Evolutionary conservation across 2,888 invertebrate species (phyloP).

Genomic region (Eledone cirrhosa): DNA sequence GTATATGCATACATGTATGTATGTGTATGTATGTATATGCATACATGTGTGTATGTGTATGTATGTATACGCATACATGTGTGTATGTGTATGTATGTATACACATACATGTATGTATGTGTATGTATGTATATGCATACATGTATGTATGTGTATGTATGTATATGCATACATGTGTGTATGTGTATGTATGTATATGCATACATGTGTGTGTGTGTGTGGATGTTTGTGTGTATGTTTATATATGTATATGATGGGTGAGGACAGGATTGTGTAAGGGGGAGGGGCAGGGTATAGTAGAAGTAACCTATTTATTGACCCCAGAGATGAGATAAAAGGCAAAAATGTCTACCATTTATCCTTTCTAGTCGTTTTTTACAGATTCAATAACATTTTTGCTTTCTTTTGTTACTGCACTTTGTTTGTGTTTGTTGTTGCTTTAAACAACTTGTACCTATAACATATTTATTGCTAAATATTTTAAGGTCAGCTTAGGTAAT

Average conservation of each 20-base stretch:
- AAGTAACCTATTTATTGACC: too few relatives aligned
- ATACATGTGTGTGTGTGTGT: background rate
- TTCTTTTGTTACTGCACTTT: too few relatives aligned
- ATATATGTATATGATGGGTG: background rate
- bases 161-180: background rate
- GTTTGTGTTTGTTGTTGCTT: too few relatives aligned
- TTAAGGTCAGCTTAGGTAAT: too few relatives aligned
- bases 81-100: background rate
- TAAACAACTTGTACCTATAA: too few relatives aligned
- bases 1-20: background rate
- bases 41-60: conserved; percentile 1
- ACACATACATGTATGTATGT: background rate
- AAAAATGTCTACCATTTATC: too few relatives aligned
- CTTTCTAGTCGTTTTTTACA: too few relatives aligned
- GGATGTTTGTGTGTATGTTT: background rate
- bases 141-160: background rate
- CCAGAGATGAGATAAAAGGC: too few relatives aligned
- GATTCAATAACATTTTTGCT: too few relatives aligned
- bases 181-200: background rate
- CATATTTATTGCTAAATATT: too few relatives aligned
- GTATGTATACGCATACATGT: background rate
- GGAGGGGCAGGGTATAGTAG: too few relatives aligned
- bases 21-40: background rate
- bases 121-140: background rate
- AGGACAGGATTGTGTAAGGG: too few relatives aligned